A percentile compares a stretch with the other conserved stretches of the same genome.
These are phyloP conservation scores for Xiphorhynchus elegans DNA, from an alignment of 2,113 vertebrate genomes.

Conservation along the genomic window DNA sequence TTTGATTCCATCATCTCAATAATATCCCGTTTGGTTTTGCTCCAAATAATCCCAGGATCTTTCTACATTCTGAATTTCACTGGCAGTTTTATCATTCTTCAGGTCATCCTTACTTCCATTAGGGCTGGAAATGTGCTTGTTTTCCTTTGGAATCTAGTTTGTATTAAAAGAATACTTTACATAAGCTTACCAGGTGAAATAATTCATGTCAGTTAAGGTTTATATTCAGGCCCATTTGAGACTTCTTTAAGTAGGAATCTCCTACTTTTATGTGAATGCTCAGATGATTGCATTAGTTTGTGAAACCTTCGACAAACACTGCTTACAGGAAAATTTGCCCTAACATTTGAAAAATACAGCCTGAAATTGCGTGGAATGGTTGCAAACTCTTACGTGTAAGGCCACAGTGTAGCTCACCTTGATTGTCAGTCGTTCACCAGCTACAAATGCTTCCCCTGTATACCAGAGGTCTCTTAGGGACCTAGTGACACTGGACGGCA, in stretches of 20 bases:
- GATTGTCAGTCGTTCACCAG: neutral
- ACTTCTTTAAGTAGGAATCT: neutral
- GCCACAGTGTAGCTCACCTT: neutral
- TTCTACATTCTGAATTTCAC: neutral
- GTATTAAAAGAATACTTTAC: neutral
- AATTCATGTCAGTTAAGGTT: neutral
- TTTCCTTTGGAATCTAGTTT: neutral
- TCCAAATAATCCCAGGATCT: neutral
- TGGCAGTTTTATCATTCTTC: neutral
- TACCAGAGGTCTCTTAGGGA: neutral
- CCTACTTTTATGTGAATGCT: neutral
- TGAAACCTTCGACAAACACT: neutral
- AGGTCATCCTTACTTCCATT: neutral
- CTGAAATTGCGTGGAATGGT: neutral
- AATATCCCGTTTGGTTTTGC: neutral
- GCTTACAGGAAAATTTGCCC: neutral
- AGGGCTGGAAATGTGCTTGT: neutral
- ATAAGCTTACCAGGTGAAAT: neutral
- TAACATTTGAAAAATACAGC: neutral
- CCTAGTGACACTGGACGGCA: neutral
- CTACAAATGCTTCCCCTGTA: neutral
- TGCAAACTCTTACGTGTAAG: no score
- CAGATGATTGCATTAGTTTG: neutral
- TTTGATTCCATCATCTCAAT: neutral
- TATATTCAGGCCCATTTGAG: neutral